A percentile compares a stretch with the other conserved stretches of the same genome.
phyloP scores from a whole-genome alignment of 2,113 vertebrate species.

The Leptobrachium ailaonicum region DNA sequence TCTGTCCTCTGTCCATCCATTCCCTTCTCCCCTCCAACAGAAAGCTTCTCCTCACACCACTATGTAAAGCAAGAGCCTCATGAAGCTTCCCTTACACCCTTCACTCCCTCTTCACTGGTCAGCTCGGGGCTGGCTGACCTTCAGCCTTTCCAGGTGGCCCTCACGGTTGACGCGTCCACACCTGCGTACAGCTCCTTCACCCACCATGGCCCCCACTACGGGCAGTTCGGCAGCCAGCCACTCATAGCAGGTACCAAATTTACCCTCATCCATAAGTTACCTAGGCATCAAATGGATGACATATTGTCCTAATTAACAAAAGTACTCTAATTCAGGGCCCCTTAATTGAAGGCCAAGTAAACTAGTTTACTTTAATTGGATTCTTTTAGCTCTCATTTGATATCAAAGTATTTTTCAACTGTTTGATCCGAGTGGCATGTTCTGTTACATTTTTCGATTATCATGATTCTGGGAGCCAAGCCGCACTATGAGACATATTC shows the following conservation, averaged over 20 bases:
- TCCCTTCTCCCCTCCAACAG: constrained; percentile 70
- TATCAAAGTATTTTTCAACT: too few species aligned
- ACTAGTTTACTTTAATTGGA: too few species aligned
- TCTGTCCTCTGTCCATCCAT: constrained; percentile 63
- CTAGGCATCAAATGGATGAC: not conserved
- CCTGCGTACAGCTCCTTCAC: constrained; percentile 79
- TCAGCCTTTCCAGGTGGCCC: constrained; percentile 83
- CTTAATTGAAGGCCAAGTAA: too few species aligned
- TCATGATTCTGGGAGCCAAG: too few species aligned
- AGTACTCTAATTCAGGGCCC: too few species aligned
- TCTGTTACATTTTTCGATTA: too few species aligned
- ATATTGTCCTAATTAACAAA: too few species aligned
- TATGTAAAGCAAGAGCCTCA: constrained; percentile 88
- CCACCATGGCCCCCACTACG: constrained; percentile 78
- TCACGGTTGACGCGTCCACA: constrained; percentile 83
- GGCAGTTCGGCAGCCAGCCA: constrained; percentile 84
- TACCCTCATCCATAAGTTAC: constrained; percentile 58
- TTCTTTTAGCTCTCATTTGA: too few species aligned
- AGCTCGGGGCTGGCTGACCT: constrained; percentile 82
- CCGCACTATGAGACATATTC: too few species aligned
- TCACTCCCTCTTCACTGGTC: constrained; percentile 81
- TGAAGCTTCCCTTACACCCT: constrained; percentile 87
- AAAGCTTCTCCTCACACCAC: constrained; percentile 82
- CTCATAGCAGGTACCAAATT: constrained; percentile 79
- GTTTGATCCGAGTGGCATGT: too few species aligned